Percentiles rank a stretch among this genome's conserved stretches.
Conservation (phyloP, 2,113 vertebrate species). For the Oryctolagus cuniculus region mOryCun1.1 NC_091445.1:20203501-20204000, state of each 20-base stretch:
- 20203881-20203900: slow-evolving; percentile 1
- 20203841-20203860: not conserved
- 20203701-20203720: not conserved
- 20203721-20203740: not conserved
- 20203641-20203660: not conserved
- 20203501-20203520: not conserved
- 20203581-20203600: not conserved
- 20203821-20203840: not conserved
- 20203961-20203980: slow-evolving; percentile 40
- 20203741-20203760: not conserved
- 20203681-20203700: not conserved
- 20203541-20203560: not conserved
- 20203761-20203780: not conserved
- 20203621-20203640: not conserved
- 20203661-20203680: not conserved
- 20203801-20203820: too few species aligned
- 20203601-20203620: not conserved
- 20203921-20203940: slow-evolving; percentile 27
- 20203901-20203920: not conserved
- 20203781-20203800: not conserved
- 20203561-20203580: not conserved
- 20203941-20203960: not conserved
- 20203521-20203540: not conserved
- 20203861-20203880: not conserved
- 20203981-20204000: slow-evolving; percentile 38